These are phyloP conservation scores for Poecilia picta DNA, from an alignment of 2,797 vertebrate genomes.

Conservation along the genomic window DNA sequence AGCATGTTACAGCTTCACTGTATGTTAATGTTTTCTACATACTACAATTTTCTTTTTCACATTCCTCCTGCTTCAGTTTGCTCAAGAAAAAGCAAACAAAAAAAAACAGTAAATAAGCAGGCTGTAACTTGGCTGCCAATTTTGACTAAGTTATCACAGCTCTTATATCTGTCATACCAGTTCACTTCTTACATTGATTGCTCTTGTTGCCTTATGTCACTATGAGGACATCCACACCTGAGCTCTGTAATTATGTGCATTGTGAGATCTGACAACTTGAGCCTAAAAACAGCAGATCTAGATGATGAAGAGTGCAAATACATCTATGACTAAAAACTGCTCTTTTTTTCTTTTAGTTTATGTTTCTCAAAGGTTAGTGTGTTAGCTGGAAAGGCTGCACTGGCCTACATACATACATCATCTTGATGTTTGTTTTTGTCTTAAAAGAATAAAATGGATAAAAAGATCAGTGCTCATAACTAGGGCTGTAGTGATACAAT, in stretches of 20 bases:
- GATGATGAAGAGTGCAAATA: not conserved
- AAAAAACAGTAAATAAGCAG: not conserved
- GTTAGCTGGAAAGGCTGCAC: constrained; percentile 10
- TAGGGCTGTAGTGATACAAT: no score
- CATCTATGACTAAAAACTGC: not conserved
- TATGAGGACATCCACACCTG: not conserved
- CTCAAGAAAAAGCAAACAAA: no score
- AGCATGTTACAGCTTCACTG: constrained; percentile 7
- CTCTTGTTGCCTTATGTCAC: not conserved
- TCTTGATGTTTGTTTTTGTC: constrained; percentile 15
- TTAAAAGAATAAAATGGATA: constrained; percentile 26
- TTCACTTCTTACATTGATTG: not conserved
- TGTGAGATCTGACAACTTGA: constrained; percentile 6
- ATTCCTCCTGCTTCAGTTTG: no score
- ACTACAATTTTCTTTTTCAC: not conserved
- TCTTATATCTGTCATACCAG: not conserved
- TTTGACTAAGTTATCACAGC: not conserved
- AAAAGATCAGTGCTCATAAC: not conserved
- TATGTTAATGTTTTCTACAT: not conserved
- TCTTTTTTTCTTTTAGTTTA: not conserved
- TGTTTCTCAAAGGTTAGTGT: constrained; percentile 1
- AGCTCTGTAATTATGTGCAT: not conserved
- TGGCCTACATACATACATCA: not conserved
- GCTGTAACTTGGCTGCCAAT: not conserved
- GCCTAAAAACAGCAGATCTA: not conserved